Percentiles rank a stretch among this genome's conserved stretches.
Evolutionary conservation across 2,888 invertebrate species (phyloP).

Genomic region (Standfussiana lucernea): DNA sequence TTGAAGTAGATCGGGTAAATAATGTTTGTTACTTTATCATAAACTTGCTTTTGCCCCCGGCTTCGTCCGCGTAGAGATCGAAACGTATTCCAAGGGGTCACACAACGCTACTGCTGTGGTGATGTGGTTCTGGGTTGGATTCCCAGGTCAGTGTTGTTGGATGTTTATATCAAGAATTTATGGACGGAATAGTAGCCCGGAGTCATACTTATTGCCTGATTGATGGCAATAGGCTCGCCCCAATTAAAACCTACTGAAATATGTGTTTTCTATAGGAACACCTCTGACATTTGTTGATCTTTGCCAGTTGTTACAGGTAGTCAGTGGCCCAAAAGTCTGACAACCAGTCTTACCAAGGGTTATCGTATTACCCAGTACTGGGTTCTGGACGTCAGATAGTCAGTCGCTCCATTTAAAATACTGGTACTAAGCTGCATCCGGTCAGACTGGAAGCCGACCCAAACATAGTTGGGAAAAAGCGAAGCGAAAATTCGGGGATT

Average conservation of each 20-base stretch:
- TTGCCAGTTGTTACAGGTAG: too few species aligned
- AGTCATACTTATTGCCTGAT: not conserved
- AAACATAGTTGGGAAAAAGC: too few species aligned
- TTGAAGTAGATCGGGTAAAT: not conserved
- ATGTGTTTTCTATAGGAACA: not conserved
- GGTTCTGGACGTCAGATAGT: too few species aligned
- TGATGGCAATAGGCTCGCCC: not conserved
- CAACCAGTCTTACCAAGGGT: too few species aligned
- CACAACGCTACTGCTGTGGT: not conserved
- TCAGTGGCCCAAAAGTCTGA: too few species aligned
- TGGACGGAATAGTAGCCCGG: not conserved
- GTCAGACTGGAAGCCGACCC: too few species aligned
- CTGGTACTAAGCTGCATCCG: too few species aligned
- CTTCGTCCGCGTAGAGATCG: not conserved
- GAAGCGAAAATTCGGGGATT: not conserved
- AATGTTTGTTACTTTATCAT: not conserved
- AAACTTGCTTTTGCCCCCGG: not conserved
- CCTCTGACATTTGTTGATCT: too few species aligned
- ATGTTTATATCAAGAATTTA: not conserved
- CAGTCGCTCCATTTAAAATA: too few species aligned
- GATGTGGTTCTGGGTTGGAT: not conserved
- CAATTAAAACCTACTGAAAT: not conserved
- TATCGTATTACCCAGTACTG: too few species aligned
- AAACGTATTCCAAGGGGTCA: not conserved
- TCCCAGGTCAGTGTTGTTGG: not conserved